These are phyloP conservation scores for Heteronetta atricapilla DNA, from an alignment of 2,113 vertebrate genomes.

Conservation along the genomic window DNA sequence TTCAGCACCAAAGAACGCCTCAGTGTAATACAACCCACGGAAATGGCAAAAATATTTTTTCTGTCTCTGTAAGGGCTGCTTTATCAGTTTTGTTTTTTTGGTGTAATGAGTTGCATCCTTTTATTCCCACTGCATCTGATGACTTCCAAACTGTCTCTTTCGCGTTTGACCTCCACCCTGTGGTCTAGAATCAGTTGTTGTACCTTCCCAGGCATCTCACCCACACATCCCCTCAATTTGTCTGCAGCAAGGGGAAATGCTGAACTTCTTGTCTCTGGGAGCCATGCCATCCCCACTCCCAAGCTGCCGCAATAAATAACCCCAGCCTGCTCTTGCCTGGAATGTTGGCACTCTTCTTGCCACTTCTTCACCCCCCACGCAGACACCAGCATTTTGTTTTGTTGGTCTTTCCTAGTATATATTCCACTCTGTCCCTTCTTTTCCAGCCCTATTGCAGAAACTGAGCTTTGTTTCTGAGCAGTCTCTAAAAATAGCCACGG, in stretches of 20 bases:
- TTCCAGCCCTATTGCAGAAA: constrained; percentile 10
- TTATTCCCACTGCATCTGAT: neutral
- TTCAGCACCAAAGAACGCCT: neutral
- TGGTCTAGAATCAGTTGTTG: neutral
- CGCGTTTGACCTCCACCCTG: neutral
- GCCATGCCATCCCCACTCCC: neutral
- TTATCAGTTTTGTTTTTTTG: neutral
- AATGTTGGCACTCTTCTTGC: neutral
- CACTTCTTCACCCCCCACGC: neutral
- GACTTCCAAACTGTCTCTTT: neutral
- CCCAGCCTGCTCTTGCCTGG: neutral
- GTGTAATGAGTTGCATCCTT: neutral
- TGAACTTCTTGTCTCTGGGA: neutral
- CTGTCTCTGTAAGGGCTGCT: neutral
- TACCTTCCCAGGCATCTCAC: neutral
- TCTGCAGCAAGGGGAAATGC: neutral
- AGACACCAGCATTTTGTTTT: neutral
- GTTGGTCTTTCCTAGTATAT: neutral
- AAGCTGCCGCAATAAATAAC: neutral
- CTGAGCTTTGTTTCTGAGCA: neutral
- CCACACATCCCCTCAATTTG: neutral
- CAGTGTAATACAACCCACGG: neutral
- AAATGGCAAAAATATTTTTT: neutral
- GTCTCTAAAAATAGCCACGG: constrained; percentile 14
- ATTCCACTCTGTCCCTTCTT: neutral